Base-by-base conservation (phyloP, 2,113 vertebrate genomes). In the Irena cyanogastra region DNA sequence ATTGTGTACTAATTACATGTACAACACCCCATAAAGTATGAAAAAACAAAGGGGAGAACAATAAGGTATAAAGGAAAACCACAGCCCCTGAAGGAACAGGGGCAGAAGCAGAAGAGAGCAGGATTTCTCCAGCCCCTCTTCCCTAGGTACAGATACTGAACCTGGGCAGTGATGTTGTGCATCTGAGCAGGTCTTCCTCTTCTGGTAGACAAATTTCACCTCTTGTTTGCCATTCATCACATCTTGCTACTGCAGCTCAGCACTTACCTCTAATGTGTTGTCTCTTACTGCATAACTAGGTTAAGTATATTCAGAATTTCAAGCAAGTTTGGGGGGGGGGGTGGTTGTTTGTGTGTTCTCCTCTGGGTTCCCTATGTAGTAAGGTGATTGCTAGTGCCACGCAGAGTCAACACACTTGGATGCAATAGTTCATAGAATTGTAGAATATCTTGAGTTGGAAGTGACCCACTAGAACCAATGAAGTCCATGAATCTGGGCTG, bases 301-400 rank as follows among this genome's bases (percentile, higher is more conserved):
- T 83, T 92, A 94, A 89, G 22, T 7, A 45, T 42, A 77, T 57
- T 79, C 76, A 83, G 63, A 89, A 95, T 95, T 80, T 52, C 24
- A 87, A 81, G 42, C n/a, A 83, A 74, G 19, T 54, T 49, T 41
- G 53, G 4, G 14, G 2, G 5, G 9, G 8, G 11, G 27, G 5
- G 8, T 2, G 2, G 23, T 21, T 17, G 18, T 13, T 54, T 54
- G 6, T 23, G 15, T 56, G 83, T 92, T 81, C 27, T 33, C 3
- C 9, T 65, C 27, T 35, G 39, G 5, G 7, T 26, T 70, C 23
- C 16, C 30, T 75, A 0, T 1, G 0, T 12, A 42, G 26, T 27
- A 42, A 66, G 18, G 33, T 63, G 37, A 50, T 45, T 23, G 10
- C 21, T 54, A 44, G 31, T 41, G 56, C 39, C 89, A 8, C 3